Conservation (phyloP, 2,113 vertebrate species). For the Ariopsis seemanni region DNA sequence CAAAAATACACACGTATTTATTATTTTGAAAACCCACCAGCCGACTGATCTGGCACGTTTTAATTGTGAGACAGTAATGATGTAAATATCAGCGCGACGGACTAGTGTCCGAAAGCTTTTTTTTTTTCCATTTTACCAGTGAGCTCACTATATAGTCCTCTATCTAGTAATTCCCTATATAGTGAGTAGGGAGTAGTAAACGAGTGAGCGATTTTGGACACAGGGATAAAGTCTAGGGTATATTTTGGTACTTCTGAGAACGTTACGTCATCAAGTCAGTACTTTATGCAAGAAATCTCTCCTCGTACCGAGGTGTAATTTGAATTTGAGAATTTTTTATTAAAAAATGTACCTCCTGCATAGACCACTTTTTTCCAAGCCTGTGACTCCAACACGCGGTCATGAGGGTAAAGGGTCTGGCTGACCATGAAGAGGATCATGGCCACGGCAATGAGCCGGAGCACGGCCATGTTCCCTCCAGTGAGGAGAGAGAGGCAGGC, state of each 20-base stretch:
- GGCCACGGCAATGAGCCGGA: slow-evolving; percentile 72
- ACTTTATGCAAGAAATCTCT: background rate
- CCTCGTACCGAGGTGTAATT: background rate
- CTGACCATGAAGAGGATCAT: slow-evolving; percentile 91
- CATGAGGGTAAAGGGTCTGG: slow-evolving; percentile 85
- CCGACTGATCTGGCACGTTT: no score
- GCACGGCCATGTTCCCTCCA: slow-evolving; percentile 70
- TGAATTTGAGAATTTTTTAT: background rate
- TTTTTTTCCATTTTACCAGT: no score
- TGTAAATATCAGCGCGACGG: no score
- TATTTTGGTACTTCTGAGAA: background rate
- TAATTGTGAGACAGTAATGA: no score
- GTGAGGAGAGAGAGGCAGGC: slow-evolving; percentile 81
- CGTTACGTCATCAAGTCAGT: background rate
- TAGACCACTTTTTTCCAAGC: slow-evolving; percentile 90
- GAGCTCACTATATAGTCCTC: no score
- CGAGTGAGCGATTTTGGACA: no score
- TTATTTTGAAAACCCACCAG: no score
- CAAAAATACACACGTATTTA: no score
- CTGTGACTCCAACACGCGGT: slow-evolving; percentile 88
- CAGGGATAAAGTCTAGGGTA: no score
- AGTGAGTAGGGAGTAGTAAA: no score
- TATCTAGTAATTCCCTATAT: no score
- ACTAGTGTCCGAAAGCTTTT: no score
- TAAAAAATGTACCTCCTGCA: slow-evolving; percentile 76